Evolutionary conservation across 2,113 vertebrate species (phyloP), one percentile per base, ranked within the genome.

Genomic region (Antechinus stuartii): DNA sequence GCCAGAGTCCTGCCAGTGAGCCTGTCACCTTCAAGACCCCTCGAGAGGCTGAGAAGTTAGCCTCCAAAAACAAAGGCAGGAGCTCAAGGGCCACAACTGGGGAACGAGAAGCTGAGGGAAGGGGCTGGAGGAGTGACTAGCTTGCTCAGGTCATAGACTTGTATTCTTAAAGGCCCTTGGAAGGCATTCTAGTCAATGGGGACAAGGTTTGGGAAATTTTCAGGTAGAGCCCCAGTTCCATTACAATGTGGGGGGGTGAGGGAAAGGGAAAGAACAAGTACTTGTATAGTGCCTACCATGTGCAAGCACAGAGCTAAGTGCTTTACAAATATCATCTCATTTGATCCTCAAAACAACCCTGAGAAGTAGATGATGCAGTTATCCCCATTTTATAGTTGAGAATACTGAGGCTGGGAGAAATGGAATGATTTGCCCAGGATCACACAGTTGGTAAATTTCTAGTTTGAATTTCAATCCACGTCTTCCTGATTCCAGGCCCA

Each of bases 41-140:
- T 24, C 99, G 99, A 1, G 99, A 99, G 98, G 99, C 99, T 0
- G 99, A 99, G 98, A 99, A 99, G 98, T 98, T 99, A 98, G 99
- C 99, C 56, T 99, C 99, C 92, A 99, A 99, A 98, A 99, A 99
- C 96, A 99, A 99, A 98, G 99, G 99, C 99, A 98, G 98, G 98
- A 53, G 14, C 22, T 96, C n/a, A 22, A 84, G 55, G 94, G 91
- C 92, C 95, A 91, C 93, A 93, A 96, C 94, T 96, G 54, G 14
- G 61, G 16, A 24, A 90, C 42, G 11, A 9, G 0, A 0, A 49
- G 25, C 19, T 16, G 30, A 30, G 93, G 50, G 2, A 54, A 24
- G 54, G 90, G 61, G 26, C 35, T 54, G 56, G 50, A 52, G 24
- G 0, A 10, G 55, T 1, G n/a, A 47, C 30, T n/a, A 7, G 23